Evolutionary conservation across 2,797 vertebrate genomes (phyloP).

Genomic region (Rhynchonycteris naso): DNA sequence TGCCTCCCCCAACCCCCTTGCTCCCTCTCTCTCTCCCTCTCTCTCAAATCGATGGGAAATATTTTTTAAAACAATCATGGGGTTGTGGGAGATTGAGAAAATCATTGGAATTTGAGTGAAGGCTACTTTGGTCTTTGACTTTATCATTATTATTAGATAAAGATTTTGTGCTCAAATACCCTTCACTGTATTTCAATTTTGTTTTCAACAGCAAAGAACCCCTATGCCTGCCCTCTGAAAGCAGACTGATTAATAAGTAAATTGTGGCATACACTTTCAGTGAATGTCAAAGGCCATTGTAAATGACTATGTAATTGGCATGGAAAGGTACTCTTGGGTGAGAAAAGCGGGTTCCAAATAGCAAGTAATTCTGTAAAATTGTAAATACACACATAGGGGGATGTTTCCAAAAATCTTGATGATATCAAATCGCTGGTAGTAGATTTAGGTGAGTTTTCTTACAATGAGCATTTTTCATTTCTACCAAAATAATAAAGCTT

Average conservation of each 20-base stretch:
- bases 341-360: constrained; percentile 38
- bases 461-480: constrained; percentile 1
- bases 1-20: too few relatives aligned
- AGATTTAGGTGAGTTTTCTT: constrained; percentile 14
- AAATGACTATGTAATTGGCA: constrained; percentile 7
- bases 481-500: constrained; percentile 40
- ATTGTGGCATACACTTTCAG: background rate
- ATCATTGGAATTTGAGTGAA: background rate
- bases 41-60: too few relatives aligned
- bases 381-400: background rate
- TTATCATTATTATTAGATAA: constrained; percentile 10
- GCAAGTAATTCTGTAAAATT: constrained; percentile 13
- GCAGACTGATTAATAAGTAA: constrained; percentile 25
- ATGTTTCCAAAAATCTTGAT: background rate
- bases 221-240: background rate
- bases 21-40: too few relatives aligned
- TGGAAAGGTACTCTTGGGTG: constrained; percentile 10
- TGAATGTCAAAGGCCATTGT: background rate
- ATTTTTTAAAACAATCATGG: background rate
- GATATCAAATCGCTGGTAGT: background rate
- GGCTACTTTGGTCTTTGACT: background rate
- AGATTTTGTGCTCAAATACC: background rate
- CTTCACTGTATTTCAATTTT: constrained; percentile 21
- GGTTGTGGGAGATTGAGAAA: background rate
- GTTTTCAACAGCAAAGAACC: constrained; percentile 52